These are phyloP conservation scores for Nudaria mundana DNA, from an alignment of 2,888 invertebrate genomes.

Conservation along the genomic window DNA sequence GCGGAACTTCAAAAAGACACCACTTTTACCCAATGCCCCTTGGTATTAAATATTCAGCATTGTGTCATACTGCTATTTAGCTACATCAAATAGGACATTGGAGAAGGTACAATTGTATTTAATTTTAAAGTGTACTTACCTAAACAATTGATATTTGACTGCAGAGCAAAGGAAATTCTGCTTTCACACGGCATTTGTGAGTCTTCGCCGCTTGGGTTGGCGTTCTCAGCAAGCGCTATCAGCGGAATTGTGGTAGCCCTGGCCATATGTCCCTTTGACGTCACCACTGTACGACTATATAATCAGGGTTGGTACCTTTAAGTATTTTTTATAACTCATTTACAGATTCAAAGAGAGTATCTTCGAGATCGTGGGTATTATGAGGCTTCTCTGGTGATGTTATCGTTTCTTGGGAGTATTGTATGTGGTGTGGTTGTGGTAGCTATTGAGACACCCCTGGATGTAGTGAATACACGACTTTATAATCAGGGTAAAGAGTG, in stretches of 20 bases:
- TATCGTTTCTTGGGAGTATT: constrained; percentile 87
- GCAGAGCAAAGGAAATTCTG: constrained; percentile 66
- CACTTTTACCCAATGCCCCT: too few species aligned
- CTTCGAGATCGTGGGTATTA: constrained; percentile 54
- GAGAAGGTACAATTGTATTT: too few species aligned
- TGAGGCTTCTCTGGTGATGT: constrained; percentile 79
- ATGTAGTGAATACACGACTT: constrained; percentile 91
- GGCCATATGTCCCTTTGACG: constrained; percentile 93
- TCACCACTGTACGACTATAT: constrained; percentile 91
- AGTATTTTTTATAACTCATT: constrained; percentile 25
- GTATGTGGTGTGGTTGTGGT: constrained; percentile 88
- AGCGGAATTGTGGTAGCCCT: constrained; percentile 89
- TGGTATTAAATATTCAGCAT: too few species aligned
- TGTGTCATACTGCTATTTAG: too few species aligned
- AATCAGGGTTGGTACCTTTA: constrained; percentile 86
- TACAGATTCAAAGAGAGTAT: constrained; percentile 62
- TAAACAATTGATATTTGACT: constrained; percentile 18
- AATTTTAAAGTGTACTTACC: too few species aligned
- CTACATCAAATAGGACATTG: too few species aligned
- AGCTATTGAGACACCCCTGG: constrained; percentile 91
- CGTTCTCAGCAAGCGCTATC: constrained; percentile 84
- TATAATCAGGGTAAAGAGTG: constrained; percentile 90
- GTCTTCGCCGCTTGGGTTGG: constrained; percentile 57
- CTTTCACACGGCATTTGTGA: constrained; percentile 48
- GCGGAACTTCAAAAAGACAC: too few species aligned